A percentile compares a stretch with the other conserved stretches of the same genome.
phyloP scores from a whole-genome alignment of 1,140 invertebrate genomes.

The Oscheius sp. region DNA sequence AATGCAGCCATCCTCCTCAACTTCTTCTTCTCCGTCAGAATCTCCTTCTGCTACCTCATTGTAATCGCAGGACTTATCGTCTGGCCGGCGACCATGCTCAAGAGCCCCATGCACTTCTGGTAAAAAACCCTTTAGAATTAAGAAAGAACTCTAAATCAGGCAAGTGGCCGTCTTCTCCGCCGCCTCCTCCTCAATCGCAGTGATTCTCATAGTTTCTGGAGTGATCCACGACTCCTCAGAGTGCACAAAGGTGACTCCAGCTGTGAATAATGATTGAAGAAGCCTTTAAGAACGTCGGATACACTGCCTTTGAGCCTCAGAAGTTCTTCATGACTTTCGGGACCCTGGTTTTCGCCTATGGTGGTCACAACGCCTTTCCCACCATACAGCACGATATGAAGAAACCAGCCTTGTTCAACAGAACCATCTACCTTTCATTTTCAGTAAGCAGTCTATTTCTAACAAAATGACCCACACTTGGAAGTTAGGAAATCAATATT shows the following conservation, averaged over 20 bases:
- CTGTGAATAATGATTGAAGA: slow-evolving; percentile 26
- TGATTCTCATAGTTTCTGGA: slow-evolving; percentile 52
- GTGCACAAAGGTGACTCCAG: slow-evolving; percentile 8
- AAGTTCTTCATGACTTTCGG: slow-evolving; percentile 63
- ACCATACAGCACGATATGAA: slow-evolving; percentile 65
- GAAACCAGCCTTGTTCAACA: slow-evolving; percentile 61
- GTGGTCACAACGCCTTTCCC: slow-evolving; percentile 63
- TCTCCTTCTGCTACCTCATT: slow-evolving; percentile 68
- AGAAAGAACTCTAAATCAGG: not conserved
- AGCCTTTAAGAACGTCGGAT: slow-evolving; percentile 40
- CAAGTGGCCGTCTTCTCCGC: slow-evolving; percentile 41
- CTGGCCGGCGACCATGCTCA: slow-evolving; percentile 71
- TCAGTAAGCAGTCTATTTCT: slow-evolving; percentile 40
- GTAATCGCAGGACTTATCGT: slow-evolving; percentile 69
- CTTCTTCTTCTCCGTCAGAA: slow-evolving; percentile 68
- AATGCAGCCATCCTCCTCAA: slow-evolving; percentile 62
- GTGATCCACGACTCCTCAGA: slow-evolving; percentile 28
- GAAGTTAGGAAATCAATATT: not conserved
- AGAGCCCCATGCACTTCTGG: slow-evolving; percentile 74
- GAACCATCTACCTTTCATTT: slow-evolving; percentile 56
- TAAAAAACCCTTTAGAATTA: slow-evolving; percentile 58
- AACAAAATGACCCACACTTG: slow-evolving; percentile 16
- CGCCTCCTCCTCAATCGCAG: slow-evolving; percentile 46
- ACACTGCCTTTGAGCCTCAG: slow-evolving; percentile 45
- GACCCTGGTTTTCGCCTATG: slow-evolving; percentile 63